A percentile compares a stretch with the other conserved stretches of the same genome.
phyloP scores from a whole-genome alignment of 2,797 vertebrate genomes.

The Malurus splendens region DNA sequence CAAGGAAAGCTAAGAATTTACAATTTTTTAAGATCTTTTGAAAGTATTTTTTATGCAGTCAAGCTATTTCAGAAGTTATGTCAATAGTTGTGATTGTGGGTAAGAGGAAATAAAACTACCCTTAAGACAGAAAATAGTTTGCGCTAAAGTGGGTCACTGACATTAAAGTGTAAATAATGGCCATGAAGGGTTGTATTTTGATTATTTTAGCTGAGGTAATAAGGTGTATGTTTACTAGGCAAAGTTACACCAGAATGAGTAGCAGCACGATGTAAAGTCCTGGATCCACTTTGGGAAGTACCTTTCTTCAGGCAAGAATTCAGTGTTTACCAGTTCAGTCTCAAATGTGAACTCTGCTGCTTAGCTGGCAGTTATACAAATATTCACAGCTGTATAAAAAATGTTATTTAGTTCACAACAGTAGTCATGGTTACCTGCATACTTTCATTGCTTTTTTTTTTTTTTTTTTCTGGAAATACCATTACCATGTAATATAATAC shows the following conservation, averaged over 20 bases:
- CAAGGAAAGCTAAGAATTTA: not conserved
- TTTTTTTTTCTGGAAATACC: constrained; percentile 69
- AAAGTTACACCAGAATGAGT: not conserved
- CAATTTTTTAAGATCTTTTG: not conserved
- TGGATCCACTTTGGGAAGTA: constrained; percentile 43
- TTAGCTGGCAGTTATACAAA: constrained; percentile 64
- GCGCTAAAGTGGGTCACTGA: not conserved
- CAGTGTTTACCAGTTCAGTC: constrained; percentile 41
- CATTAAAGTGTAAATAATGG: not conserved
- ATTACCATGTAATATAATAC: constrained; percentile 67
- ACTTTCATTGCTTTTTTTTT: constrained; percentile 66
- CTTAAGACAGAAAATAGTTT: not conserved
- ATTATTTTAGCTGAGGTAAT: not conserved
- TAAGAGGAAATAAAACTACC: constrained; percentile 5
- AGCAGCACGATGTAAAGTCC: not conserved
- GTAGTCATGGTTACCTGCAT: constrained; percentile 78
- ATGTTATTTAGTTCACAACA: constrained; percentile 73
- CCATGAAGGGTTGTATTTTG: not conserved
- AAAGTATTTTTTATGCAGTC: not conserved
- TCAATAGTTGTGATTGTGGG: not conserved
- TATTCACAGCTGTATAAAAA: constrained; percentile 70
- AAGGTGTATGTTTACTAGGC: not conserved
- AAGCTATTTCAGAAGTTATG: not conserved
- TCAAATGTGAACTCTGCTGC: constrained; percentile 54
- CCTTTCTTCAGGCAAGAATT: constrained; percentile 34